A percentile compares a stretch with the other conserved stretches of the same genome.
These are phyloP conservation scores for Andinoacara biseriatus DNA, from an alignment of 2,113 vertebrate genomes.

Conservation along the genomic window DNA sequence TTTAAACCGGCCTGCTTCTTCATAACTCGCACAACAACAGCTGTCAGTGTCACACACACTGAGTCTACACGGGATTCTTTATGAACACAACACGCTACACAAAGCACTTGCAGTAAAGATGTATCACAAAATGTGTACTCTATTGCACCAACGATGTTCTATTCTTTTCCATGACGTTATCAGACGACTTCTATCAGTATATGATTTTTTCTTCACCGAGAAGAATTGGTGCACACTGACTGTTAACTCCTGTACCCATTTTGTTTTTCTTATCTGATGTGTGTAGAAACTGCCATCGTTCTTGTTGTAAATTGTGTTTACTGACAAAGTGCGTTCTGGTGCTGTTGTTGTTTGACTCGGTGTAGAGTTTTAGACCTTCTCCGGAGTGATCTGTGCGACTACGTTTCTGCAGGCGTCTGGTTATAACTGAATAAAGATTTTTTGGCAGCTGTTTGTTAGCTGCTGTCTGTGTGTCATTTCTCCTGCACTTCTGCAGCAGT, in stretches of 20 bases:
- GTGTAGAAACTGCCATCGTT: constrained; percentile 76
- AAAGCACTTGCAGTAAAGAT: constrained; percentile 59
- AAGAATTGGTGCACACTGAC: constrained; percentile 73
- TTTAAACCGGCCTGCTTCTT: constrained; percentile 37
- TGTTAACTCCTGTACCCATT: constrained; percentile 76
- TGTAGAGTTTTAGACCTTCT: constrained; percentile 61
- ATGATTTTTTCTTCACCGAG: constrained; percentile 49
- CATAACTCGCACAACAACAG: constrained; percentile 9
- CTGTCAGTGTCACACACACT: constrained; percentile 23
- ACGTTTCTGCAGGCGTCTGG: constrained; percentile 58
- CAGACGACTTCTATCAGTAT: constrained; percentile 60
- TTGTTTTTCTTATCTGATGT: constrained; percentile 47
- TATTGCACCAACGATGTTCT: constrained; percentile 60
- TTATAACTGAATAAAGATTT: constrained; percentile 75
- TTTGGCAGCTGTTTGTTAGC: constrained; percentile 81
- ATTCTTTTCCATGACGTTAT: constrained; percentile 60
- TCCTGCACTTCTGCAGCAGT: neutral
- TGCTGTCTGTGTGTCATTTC: constrained; percentile 43
- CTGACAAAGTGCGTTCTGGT: constrained; percentile 73
- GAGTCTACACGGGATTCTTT: constrained; percentile 19
- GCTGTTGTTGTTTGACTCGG: constrained; percentile 72
- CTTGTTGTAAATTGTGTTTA: constrained; percentile 78
- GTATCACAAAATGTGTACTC: constrained; percentile 47
- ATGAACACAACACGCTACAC: constrained; percentile 9
- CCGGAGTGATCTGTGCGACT: constrained; percentile 54